Evolutionary conservation across 1,140 invertebrate species (phyloP).

Genomic region (Euura lappo): DNA sequence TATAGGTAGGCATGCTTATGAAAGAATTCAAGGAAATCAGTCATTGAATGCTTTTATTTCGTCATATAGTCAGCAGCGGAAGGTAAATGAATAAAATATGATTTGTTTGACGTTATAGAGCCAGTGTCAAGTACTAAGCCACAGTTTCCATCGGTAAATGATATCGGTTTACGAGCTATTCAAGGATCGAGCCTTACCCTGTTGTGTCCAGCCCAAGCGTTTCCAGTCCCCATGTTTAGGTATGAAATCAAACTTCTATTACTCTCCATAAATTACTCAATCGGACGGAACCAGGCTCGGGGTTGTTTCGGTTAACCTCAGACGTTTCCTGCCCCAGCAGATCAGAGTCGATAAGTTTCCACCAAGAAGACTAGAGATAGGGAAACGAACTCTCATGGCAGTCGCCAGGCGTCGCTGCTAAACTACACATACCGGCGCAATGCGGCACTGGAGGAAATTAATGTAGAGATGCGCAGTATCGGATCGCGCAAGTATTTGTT

Average conservation of each 20-base stretch:
- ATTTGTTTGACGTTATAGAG: slow-evolving; percentile 37
- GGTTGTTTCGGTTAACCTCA: background rate
- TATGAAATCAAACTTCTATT: slow-evolving; percentile 37
- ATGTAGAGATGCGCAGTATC: too few species aligned
- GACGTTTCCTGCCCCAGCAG: slow-evolving; percentile 3
- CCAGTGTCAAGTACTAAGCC: slow-evolving; percentile 47
- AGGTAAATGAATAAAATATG: slow-evolving; percentile 5
- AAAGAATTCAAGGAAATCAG: too few species aligned
- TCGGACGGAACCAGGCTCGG: background rate
- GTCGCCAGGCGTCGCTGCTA: too few species aligned
- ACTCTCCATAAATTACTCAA: background rate
- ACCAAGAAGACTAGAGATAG: background rate
- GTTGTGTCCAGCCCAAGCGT: slow-evolving; percentile 70
- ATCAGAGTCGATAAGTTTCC: background rate
- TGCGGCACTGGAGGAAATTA: too few species aligned
- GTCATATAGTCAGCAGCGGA: background rate
- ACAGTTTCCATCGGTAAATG: slow-evolving; percentile 48
- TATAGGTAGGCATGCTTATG: slow-evolving; percentile 58
- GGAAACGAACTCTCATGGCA: too few species aligned
- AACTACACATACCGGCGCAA: too few species aligned
- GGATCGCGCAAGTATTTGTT: too few species aligned
- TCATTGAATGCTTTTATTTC: background rate
- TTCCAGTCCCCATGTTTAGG: slow-evolving; percentile 70
- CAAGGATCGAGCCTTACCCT: slow-evolving; percentile 59
- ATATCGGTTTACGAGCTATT: slow-evolving; percentile 42